These are phyloP conservation scores for Steatocranus sp. DNA, from an alignment of 2,797 vertebrate genomes.

Conservation along the genomic window DNA sequence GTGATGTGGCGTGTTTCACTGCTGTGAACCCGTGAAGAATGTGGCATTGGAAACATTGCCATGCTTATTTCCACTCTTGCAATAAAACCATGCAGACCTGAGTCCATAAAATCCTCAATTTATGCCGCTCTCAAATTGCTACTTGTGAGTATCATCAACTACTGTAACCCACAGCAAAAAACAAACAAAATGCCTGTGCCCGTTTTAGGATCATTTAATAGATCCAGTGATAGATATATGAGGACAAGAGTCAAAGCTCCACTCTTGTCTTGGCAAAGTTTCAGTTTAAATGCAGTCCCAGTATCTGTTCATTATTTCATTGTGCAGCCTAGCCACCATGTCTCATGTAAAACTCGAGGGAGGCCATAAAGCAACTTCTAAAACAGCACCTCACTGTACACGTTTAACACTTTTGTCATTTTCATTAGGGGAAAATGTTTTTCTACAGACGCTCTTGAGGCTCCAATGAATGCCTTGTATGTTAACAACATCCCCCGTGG, in stretches of 20 bases:
- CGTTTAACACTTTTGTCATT: constrained; percentile 56
- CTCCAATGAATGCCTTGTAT: constrained; percentile 55
- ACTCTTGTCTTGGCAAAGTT: constrained; percentile 13
- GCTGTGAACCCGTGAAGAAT: constrained; percentile 21
- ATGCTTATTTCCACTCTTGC: constrained; percentile 41
- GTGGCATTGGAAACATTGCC: constrained; percentile 31
- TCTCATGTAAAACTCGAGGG: constrained; percentile 38
- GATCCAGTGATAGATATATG: constrained; percentile 56
- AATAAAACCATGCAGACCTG: constrained; percentile 44
- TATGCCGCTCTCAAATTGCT: constrained; percentile 12
- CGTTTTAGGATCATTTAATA: constrained; percentile 51
- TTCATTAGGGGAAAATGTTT: constrained; percentile 54
- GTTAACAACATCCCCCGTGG: constrained; percentile 41
- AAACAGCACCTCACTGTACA: constrained; percentile 57
- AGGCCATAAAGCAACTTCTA: constrained; percentile 52
- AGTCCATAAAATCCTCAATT: constrained; percentile 44
- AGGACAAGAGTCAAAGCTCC: constrained; percentile 37
- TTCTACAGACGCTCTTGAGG: constrained; percentile 1
- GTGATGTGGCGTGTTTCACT: constrained; percentile 20
- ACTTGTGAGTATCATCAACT: not conserved
- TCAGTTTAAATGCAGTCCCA: not conserved
- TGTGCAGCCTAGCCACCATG: constrained; percentile 16
- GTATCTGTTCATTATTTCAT: constrained; percentile 51
- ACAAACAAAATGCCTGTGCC: constrained; percentile 12
- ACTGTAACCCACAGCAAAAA: constrained; percentile 17